These are phyloP conservation scores for Nomada ruficornis DNA, from an alignment of 2,888 invertebrate species.

Conservation along the genomic window DNA sequence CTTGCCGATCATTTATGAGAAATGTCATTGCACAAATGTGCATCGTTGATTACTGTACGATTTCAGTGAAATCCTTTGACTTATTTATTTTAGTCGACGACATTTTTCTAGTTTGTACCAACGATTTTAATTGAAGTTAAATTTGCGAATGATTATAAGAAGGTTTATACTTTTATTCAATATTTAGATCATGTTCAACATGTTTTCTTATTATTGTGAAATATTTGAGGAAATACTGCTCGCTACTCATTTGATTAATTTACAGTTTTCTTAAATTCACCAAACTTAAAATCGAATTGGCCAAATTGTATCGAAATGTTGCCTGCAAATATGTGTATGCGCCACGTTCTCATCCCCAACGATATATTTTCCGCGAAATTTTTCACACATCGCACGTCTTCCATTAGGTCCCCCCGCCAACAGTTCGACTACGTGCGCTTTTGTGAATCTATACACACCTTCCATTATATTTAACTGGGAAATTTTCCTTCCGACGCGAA, in stretches of 20 bases:
- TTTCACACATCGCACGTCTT: constrained; percentile 44
- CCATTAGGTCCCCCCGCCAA: constrained; percentile 40
- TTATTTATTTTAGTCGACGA: not conserved
- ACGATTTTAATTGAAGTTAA: no score
- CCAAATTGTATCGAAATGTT: not conserved
- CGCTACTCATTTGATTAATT: no score
- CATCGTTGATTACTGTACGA: not conserved
- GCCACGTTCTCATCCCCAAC: not conserved
- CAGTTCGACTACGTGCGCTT: constrained; percentile 35
- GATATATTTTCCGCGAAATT: constrained; percentile 12
- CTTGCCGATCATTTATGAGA: constrained; percentile 10
- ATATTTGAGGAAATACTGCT: no score
- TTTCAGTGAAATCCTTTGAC: not conserved
- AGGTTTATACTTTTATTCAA: no score
- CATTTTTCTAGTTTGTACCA: no score
- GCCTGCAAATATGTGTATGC: not conserved
- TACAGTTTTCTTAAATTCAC: no score
- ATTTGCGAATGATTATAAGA: no score
- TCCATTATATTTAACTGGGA: constrained; percentile 33
- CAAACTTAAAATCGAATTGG: not conserved
- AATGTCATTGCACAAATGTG: not conserved
- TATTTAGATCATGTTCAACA: no score
- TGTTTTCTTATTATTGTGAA: no score
- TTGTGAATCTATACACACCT: constrained; percentile 16
- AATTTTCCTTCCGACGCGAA: constrained; percentile 21